Percentiles rank a stretch among this genome's conserved stretches.
Conservation (phyloP, 2,113 vertebrate species). For the Thinocorus orbignyianus region DNA sequence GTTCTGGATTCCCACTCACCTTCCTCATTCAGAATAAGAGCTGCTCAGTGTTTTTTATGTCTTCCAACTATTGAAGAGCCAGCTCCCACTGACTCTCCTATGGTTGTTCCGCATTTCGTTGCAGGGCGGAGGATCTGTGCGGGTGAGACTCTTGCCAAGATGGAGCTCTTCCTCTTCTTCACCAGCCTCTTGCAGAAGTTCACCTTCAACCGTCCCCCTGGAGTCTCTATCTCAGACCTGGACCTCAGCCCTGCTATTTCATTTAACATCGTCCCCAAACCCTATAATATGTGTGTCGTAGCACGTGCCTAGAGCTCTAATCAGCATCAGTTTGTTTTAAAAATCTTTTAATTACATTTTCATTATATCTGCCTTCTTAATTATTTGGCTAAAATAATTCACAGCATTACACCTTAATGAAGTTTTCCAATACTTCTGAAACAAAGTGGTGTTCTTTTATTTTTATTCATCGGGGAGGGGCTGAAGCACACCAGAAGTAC, state of each 20-base stretch:
- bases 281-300: conserved; percentile 10
- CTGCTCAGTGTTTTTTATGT: not conserved
- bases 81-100: not conserved
- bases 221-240: conserved; percentile 70
- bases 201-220: conserved; percentile 72
- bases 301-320: not conserved
- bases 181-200: conserved; percentile 78
- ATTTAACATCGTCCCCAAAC: conserved; percentile 4
- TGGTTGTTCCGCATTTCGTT: not conserved
- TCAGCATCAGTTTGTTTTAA: not conserved
- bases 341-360: not conserved
- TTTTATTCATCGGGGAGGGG: not conserved
- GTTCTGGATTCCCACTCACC: not conserved
- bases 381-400: not conserved
- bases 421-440: not conserved
- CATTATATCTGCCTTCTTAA: not conserved
- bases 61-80: not conserved
- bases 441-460: not conserved
- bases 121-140: conserved; percentile 75
- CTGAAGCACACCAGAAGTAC: not conserved
- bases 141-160: conserved; percentile 79
- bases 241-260: conserved; percentile 67
- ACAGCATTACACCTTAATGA: not conserved
- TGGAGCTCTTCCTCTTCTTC: conserved; percentile 83
- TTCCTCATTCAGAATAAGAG: not conserved